Conservation (phyloP, 2,888 invertebrate species). For the Euzetes globulus region DNA sequence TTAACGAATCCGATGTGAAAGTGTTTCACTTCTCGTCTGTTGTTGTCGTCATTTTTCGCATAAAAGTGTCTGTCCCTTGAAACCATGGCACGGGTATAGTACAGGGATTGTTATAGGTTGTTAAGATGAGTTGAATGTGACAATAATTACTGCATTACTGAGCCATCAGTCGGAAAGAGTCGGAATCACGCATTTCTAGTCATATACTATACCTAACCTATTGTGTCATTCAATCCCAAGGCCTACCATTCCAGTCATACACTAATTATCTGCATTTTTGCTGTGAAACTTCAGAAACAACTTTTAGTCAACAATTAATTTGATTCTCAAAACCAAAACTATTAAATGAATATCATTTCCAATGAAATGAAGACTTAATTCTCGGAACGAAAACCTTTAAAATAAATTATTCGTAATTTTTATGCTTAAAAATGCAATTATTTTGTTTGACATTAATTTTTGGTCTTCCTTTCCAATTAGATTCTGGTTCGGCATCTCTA, state of each 20-base stretch:
- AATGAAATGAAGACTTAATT: not conserved
- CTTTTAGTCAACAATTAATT: not conserved
- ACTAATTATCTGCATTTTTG: not conserved
- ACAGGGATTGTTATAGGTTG: not conserved
- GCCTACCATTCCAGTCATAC: not conserved
- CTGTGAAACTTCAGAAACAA: not conserved
- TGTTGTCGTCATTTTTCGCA: not conserved
- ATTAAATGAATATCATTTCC: not conserved
- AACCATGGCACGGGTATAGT: not conserved
- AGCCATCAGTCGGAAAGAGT: not conserved
- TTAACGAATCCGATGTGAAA: not conserved
- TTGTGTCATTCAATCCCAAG: not conserved
- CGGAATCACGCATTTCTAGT: slow-evolving; percentile 10
- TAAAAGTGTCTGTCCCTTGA: not conserved
- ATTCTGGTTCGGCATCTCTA: slow-evolving; percentile 35
- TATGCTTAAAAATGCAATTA: no score
- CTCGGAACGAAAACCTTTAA: no score
- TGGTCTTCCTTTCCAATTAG: not conserved
- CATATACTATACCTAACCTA: slow-evolving; percentile 2
- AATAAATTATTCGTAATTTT: no score
- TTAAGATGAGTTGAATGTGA: slow-evolving; percentile 2
- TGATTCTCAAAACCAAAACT: not conserved
- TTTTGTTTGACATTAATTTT: no score
- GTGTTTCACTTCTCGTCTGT: not conserved
- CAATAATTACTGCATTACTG: slow-evolving; percentile 6